Base-by-base conservation (phyloP, 2,113 vertebrate genomes). In the Paradoxurus hermaphroditus region DNA sequence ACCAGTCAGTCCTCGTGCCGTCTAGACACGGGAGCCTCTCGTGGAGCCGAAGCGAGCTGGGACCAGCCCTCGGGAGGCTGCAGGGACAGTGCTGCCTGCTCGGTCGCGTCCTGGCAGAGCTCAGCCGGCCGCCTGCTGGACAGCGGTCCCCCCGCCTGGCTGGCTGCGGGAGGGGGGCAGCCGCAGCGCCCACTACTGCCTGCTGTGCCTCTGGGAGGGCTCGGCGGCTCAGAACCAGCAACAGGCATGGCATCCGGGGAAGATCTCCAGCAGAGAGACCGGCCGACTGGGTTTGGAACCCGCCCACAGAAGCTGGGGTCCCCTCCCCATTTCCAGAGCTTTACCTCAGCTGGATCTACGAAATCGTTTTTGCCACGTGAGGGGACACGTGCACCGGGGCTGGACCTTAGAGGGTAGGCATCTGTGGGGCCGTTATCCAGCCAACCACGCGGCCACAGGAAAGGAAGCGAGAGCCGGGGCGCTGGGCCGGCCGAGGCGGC, bases 31-130 rank as follows among this genome's bases (percentile, higher is more conserved):
- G 2, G n/a, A 9, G 34, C 4, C 10, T 29, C 56, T 7, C 1
- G 0, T 0, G 27, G 15, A 19, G 23, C 39, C 6, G 1, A 0
- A 23, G 16, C 12, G 3, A n/a, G 62, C 53, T 56, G 53, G 53
- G 7, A 49, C 49, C 14, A 15, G 41, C 27, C 51, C 4, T 7
- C 4, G 1, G 14, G 13, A 59, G 56, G 36, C 67, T 46, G 21
- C 1, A 12, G 68, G 2, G 39, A 63, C 7, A 23, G 1, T 6
- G 5, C 1, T 27, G 77, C 39, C 70, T 41, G 70, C 78, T 44
- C n/a, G 11, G 4, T 1, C 4, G 10, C 19, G 3, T 12, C 4
- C 2, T 2, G 51, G 11, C 39, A 15, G 27, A 7, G 1, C 0
- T 10, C 59, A 16, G 3, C 44, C 15, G 25, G 1, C 6, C 0